Conservation (phyloP, 2,888 invertebrate genomes). For the Heliconius hortense region DNA sequence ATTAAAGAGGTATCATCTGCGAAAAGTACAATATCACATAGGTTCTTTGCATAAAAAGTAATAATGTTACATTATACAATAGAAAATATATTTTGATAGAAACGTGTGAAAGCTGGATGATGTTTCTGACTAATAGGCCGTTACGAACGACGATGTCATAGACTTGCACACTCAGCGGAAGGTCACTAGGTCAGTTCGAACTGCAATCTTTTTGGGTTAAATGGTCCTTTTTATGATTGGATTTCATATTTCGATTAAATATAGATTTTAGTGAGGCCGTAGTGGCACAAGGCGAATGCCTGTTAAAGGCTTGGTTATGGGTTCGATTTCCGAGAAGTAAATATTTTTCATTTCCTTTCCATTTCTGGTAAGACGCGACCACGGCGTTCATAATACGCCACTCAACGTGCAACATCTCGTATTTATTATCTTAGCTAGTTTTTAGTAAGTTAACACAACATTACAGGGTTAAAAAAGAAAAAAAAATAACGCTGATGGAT, state of each 20-base stretch:
- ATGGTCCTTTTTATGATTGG: background rate
- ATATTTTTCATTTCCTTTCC: background rate
- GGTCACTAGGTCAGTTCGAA: slow-evolving; percentile 19
- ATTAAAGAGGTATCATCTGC: too few species aligned
- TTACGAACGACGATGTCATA: background rate
- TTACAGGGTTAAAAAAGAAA: background rate
- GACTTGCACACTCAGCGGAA: slow-evolving; percentile 12
- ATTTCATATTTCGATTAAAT: background rate
- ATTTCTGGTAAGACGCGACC: background rate
- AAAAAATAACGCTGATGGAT: background rate
- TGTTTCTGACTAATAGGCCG: slow-evolving; percentile 2
- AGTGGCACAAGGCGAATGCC: background rate
- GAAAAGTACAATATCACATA: too few species aligned
- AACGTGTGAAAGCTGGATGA: slow-evolving; percentile 5
- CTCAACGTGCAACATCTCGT: background rate
- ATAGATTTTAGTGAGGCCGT: background rate
- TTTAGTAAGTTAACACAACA: background rate
- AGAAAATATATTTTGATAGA: background rate
- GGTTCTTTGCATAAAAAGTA: too few species aligned
- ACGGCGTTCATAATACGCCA: background rate
- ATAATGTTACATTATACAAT: background rate
- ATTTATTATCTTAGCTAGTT: background rate
- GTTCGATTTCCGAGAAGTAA: background rate
- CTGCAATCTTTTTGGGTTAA: slow-evolving; percentile 1
- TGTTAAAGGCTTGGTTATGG: background rate